These are phyloP conservation scores for Patiria miniata DNA, from an alignment of 35 echinoderm and acorn worm genomes.

Conservation along the genomic window DNA sequence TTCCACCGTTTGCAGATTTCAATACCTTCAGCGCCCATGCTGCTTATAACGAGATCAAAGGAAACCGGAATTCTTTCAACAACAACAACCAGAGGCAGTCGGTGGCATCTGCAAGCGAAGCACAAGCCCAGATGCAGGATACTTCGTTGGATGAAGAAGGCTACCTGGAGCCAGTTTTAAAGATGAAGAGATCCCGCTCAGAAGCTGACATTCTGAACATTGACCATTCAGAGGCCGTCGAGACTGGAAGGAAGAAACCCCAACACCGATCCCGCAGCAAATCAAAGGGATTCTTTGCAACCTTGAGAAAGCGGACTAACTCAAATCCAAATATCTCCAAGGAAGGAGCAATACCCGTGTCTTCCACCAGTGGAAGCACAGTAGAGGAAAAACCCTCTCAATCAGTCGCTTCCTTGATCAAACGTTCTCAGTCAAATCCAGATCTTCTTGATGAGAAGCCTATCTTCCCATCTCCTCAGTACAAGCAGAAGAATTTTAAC, in stretches of 20 bases:
- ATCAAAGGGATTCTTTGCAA: constrained; percentile 24
- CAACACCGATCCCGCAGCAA: constrained; percentile 37
- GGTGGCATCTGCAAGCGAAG: neutral
- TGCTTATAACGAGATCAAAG: constrained; percentile 16
- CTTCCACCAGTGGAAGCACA: neutral
- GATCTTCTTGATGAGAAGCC: constrained; percentile 25
- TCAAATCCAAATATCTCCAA: constrained; percentile 12
- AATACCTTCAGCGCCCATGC: constrained; percentile 19
- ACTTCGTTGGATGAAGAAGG: neutral
- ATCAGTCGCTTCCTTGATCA: neutral
- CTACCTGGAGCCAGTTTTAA: neutral
- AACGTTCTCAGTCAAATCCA: constrained; percentile 50
- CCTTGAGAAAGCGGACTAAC: constrained; percentile 37
- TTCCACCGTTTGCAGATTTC: constrained; percentile 33
- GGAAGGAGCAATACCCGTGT: neutral
- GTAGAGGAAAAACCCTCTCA: neutral
- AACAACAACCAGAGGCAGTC: constrained; percentile 25
- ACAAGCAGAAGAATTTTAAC: neutral
- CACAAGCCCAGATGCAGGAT: neutral
- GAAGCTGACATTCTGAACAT: neutral
- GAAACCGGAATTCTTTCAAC: constrained; percentile 21
- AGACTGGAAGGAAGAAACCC: constrained; percentile 12
- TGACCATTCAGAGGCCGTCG: neutral
- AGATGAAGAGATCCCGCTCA: neutral
- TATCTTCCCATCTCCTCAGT: neutral